Conservation (phyloP, 2,888 invertebrate species). For the Eristalinus sepulchralis region DNA sequence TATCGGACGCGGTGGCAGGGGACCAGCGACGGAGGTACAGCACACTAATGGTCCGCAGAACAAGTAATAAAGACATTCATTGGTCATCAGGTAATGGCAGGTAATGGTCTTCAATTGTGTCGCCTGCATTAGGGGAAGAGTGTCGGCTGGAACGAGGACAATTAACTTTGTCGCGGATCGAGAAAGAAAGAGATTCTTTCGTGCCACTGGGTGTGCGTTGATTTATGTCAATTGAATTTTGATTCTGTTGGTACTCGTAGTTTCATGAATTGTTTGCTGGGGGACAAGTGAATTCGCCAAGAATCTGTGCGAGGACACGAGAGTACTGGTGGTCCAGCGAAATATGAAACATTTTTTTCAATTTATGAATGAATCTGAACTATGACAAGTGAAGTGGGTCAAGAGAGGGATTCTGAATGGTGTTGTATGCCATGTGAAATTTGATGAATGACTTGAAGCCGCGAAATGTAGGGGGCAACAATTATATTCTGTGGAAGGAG, state of each 20-base stretch:
- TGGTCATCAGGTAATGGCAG: slow-evolving; percentile 48
- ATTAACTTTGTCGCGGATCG: slow-evolving; percentile 56
- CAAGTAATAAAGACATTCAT: slow-evolving; percentile 70
- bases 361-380: slow-evolving; percentile 30
- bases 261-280: not conserved
- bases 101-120: slow-evolving; percentile 59
- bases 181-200: not conserved
- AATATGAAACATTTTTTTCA: slow-evolving; percentile 39
- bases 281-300: slow-evolving; percentile 48
- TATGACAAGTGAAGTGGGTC: not conserved
- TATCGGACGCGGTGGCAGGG: not conserved
- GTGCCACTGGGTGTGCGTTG: slow-evolving; percentile 6
- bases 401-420: not conserved
- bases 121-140: slow-evolving; percentile 23
- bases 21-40: slow-evolving; percentile 5
- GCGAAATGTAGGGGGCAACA: not conserved
- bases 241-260: not conserved
- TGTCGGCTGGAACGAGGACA: slow-evolving; percentile 25
- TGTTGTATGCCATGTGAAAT: not conserved
- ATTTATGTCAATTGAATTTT: slow-evolving; percentile 38
- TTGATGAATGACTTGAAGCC: not conserved
- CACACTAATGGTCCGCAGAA: slow-evolving; percentile 63
- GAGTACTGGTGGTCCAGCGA: slow-evolving; percentile 38
- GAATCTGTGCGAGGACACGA: not conserved
- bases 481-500: not conserved